Evolutionary conservation across 2,888 invertebrate species (phyloP).

Genomic region (Orthosia gracilis): DNA sequence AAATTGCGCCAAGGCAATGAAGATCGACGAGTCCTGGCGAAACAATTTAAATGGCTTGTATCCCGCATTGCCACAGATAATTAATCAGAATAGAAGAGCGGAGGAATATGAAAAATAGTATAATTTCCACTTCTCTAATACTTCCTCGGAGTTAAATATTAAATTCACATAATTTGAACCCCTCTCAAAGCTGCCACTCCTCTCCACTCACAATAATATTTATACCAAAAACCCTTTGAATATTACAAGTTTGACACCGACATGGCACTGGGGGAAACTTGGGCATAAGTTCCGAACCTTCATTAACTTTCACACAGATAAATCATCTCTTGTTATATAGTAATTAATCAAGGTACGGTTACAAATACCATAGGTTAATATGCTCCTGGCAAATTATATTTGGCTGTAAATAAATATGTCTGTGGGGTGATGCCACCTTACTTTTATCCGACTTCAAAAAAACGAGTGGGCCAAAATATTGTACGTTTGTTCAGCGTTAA

Average conservation of each 20-base stretch:
- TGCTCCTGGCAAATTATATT: too few relatives aligned
- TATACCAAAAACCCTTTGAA: conserved; percentile 13
- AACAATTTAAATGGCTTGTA: too few relatives aligned
- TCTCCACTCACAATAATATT: conserved; percentile 11
- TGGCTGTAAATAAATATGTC: too few relatives aligned
- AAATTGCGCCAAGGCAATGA: neutral
- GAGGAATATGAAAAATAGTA: neutral
- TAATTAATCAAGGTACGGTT: conserved; percentile 46
- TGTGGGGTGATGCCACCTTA: too few relatives aligned
- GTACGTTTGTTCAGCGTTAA: too few relatives aligned
- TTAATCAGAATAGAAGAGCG: neutral
- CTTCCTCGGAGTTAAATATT: conserved; percentile 3
- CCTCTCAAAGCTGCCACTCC: neutral
- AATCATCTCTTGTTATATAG: conserved; percentile 31
- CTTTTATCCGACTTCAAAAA: too few relatives aligned
- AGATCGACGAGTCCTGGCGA: neutral
- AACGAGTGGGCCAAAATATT: too few relatives aligned
- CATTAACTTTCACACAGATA: conserved; percentile 38
- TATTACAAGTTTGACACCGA: conserved; percentile 49
- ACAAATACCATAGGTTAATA: neutral
- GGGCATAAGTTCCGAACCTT: conserved; percentile 34
- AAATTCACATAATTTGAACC: conserved; percentile 16
- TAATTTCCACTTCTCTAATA: neutral
- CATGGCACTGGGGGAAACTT: conserved; percentile 42
- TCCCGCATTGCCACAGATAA: neutral